phyloP scores from a whole-genome alignment of 37 sponge, comb jelly and placozoan species.

The Dysidea cf. avara region DNA sequence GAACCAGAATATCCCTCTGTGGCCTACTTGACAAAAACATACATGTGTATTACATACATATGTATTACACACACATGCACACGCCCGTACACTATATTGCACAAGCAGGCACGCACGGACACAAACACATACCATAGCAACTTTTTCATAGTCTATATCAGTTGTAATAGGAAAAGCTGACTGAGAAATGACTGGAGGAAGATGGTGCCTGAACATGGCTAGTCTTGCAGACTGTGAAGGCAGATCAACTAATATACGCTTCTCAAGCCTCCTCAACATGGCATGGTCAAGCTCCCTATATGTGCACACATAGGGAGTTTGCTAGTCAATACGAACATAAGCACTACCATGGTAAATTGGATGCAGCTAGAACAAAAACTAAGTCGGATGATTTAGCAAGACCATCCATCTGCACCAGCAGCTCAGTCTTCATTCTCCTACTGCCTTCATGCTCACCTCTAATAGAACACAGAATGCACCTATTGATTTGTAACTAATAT shows the following conservation, averaged over 20 bases:
- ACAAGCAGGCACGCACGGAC: background rate
- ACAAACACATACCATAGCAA: slow-evolving; percentile 61
- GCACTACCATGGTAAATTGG: slow-evolving; percentile 92
- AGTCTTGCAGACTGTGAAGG: slow-evolving; percentile 68
- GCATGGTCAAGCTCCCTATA: slow-evolving; percentile 95
- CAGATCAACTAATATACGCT: slow-evolving; percentile 93
- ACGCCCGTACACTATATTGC: background rate
- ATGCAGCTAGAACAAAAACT: slow-evolving; percentile 95
- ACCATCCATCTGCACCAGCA: slow-evolving; percentile 98
- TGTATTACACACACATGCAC: background rate
- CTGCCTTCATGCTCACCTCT: slow-evolving; percentile 96
- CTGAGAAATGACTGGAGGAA: slow-evolving; percentile 69
- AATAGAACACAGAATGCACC: background rate
- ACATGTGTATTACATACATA: background rate
- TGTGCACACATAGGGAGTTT: background rate
- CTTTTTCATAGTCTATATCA: slow-evolving; percentile 76
- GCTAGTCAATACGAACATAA: background rate
- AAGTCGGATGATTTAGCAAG: slow-evolving; percentile 88
- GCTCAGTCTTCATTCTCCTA: slow-evolving; percentile 96
- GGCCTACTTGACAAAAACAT: slow-evolving; percentile 23
- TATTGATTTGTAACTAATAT: background rate
- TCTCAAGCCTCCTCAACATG: slow-evolving; percentile 96
- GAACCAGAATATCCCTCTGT: slow-evolving; percentile 99
- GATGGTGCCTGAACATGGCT: slow-evolving; percentile 88
- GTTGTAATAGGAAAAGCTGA: slow-evolving; percentile 67